phyloP scores from a whole-genome alignment of 2,888 invertebrate species.

The Nymphalis c-album region DNA sequence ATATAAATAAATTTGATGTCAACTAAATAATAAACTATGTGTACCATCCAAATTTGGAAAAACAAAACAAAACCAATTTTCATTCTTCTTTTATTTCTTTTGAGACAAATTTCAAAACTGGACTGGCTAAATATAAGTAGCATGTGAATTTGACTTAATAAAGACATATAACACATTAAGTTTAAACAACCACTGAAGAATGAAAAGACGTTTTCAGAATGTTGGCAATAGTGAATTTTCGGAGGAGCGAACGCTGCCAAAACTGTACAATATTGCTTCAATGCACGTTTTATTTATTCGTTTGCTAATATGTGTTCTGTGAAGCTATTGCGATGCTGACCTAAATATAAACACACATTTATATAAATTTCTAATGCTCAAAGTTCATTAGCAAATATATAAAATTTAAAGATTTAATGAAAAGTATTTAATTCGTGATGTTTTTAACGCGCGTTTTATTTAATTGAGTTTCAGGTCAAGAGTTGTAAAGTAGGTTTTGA shows the following conservation, averaged over 20 bases:
- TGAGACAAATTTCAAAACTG: neutral
- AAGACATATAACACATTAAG: constrained; percentile 3
- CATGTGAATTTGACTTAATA: neutral
- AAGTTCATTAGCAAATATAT: neutral
- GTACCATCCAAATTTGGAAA: too few relatives aligned
- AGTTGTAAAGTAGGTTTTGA: too few relatives aligned
- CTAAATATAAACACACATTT: constrained; percentile 12
- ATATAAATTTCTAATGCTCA: neutral
- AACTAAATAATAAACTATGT: too few relatives aligned
- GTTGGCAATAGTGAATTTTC: constrained; percentile 23
- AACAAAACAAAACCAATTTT: too few relatives aligned
- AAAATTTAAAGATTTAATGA: neutral
- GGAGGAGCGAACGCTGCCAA: constrained; percentile 26
- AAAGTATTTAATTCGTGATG: too few relatives aligned
- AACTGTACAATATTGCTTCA: constrained; percentile 22
- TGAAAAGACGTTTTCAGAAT: constrained; percentile 20
- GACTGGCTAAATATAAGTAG: neutral
- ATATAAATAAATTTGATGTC: too few relatives aligned
- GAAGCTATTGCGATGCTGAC: constrained; percentile 29
- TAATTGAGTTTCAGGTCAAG: too few relatives aligned
- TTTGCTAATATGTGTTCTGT: constrained; percentile 29
- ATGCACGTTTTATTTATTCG: constrained; percentile 31
- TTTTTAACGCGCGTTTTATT: too few relatives aligned
- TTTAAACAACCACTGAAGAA: constrained; percentile 13
- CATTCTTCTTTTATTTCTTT: neutral